phyloP scores from a whole-genome alignment of 2,888 invertebrate species.

The Aplocera efformata region DNA sequence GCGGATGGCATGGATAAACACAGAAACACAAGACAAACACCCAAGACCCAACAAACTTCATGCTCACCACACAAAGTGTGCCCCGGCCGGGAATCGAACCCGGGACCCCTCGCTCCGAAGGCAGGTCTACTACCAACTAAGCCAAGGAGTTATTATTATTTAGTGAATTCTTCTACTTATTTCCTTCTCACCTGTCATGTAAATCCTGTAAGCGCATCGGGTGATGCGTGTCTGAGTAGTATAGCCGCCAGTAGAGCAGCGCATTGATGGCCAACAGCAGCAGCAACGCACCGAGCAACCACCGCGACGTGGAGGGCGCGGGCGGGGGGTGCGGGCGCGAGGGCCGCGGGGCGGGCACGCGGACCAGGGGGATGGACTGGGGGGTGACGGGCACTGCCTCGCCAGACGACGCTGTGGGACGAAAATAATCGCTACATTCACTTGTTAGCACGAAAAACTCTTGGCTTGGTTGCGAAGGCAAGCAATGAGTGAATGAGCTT shows the following conservation, averaged over 20 bases:
- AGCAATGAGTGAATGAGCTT: too few species aligned
- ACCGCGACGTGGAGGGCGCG: slow-evolving; percentile 52
- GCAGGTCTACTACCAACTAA: too few species aligned
- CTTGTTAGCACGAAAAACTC: too few species aligned
- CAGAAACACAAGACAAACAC: too few species aligned
- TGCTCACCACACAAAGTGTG: too few species aligned
- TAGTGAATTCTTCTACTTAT: not conserved
- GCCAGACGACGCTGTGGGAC: slow-evolving; percentile 28
- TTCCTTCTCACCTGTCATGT: slow-evolving; percentile 47
- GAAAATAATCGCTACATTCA: too few species aligned
- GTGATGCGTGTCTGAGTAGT: slow-evolving; percentile 81
- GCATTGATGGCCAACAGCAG: slow-evolving; percentile 81
- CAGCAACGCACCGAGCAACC: slow-evolving; percentile 83
- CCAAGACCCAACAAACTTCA: too few species aligned
- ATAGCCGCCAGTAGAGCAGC: slow-evolving; percentile 90
- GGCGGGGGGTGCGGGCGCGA: not conserved
- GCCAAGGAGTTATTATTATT: not conserved
- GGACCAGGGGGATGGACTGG: slow-evolving; percentile 30
- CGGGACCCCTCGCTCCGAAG: too few species aligned
- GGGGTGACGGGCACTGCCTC: slow-evolving; percentile 22
- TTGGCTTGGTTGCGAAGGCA: too few species aligned
- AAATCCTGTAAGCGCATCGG: slow-evolving; percentile 38
- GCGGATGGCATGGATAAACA: too few species aligned
- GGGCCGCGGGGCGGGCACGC: slow-evolving; percentile 30
- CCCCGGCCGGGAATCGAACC: too few species aligned